Conservation (phyloP, 35 echinoderm and acorn worm genomes). For the Chiridota heheva region DNA sequence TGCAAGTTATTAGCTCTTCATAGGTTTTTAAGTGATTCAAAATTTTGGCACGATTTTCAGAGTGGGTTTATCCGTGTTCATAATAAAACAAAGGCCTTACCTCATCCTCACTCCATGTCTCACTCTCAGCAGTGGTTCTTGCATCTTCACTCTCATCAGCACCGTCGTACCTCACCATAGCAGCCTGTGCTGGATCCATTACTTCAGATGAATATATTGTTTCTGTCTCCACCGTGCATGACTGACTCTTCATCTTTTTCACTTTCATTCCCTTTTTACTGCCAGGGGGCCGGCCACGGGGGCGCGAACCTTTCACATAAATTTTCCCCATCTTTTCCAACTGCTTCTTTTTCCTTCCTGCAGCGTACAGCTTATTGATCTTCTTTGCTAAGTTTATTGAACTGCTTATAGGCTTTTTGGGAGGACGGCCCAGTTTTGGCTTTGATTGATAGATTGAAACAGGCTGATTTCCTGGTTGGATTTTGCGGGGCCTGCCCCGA, state of each 20-base stretch:
- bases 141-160: conserved; percentile 40
- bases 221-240: not conserved
- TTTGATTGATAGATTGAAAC: not conserved
- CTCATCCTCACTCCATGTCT: conserved; percentile 25
- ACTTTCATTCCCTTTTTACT: conserved; percentile 46
- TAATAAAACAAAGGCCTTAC: too few species aligned
- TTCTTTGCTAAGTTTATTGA: conserved; percentile 42
- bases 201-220: conserved; percentile 1
- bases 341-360: conserved; percentile 31
- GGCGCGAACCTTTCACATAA: not conserved
- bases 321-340: not conserved
- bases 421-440: conserved; percentile 37
- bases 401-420: conserved; percentile 44
- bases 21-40: too few species aligned
- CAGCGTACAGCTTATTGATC: conserved; percentile 48
- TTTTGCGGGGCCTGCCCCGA: conserved; percentile 34
- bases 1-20: too few species aligned
- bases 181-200: conserved; percentile 39
- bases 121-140: conserved; percentile 27
- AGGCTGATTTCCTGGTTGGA: conserved; percentile 33
- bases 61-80: too few species aligned
- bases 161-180: conserved; percentile 32
- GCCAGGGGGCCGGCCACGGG: conserved; percentile 18
- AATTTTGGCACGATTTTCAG: too few species aligned
- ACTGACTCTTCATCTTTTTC: not conserved